Evolutionary conservation across 2,888 invertebrate genomes (phyloP).

Genomic region (Mesorhabditis belari): DNA sequence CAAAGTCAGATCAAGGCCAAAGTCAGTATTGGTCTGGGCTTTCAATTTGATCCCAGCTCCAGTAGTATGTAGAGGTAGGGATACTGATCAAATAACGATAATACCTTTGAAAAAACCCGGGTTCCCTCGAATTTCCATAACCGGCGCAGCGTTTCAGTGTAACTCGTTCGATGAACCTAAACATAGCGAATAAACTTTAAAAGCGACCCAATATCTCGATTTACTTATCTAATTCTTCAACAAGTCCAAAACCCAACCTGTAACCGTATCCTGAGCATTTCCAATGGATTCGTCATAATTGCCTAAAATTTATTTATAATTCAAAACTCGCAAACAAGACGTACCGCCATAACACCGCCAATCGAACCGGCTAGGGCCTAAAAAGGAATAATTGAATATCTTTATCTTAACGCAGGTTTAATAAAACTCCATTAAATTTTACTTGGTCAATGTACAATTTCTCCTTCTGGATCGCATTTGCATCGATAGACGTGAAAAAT

Average conservation of each 20-base stretch:
- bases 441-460: neutral
- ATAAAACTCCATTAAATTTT: neutral
- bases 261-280: constrained; percentile 41
- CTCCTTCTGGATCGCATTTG: constrained; percentile 10
- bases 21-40: too few relatives aligned
- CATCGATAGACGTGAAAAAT: constrained; percentile 4
- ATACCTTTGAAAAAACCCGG: constrained; percentile 42
- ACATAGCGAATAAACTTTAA: constrained; percentile 4
- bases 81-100: too few relatives aligned
- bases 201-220: neutral
- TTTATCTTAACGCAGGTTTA: neutral
- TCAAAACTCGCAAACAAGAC: too few relatives aligned
- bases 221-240: too few relatives aligned
- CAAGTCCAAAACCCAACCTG: constrained; percentile 15
- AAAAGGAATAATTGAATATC: too few relatives aligned
- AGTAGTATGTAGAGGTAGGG: too few relatives aligned
- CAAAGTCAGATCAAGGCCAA: too few relatives aligned
- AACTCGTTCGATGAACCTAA: constrained; percentile 45
- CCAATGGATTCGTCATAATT: constrained; percentile 44
- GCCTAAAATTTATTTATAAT: too few relatives aligned
- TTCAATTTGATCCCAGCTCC: too few relatives aligned
- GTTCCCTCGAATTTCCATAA: constrained; percentile 39
- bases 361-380: constrained; percentile 41
- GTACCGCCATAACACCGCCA: constrained; percentile 39
- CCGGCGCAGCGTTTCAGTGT: constrained; percentile 39